These are phyloP conservation scores for Mustela erminea DNA, from an alignment of 2,797 vertebrate species.

Conservation along the genomic window DNA sequence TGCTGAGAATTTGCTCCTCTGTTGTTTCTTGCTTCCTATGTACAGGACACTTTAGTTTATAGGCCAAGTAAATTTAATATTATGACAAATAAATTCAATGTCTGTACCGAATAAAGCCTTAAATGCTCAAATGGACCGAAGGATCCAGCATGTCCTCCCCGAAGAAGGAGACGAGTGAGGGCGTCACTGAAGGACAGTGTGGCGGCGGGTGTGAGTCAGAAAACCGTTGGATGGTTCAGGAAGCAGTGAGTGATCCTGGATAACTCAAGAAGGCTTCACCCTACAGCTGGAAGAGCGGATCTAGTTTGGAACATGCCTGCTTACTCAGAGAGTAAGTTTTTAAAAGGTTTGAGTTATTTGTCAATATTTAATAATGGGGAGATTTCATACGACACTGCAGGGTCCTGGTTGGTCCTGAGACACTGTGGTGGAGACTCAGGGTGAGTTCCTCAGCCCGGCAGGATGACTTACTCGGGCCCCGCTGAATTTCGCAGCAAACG, in stretches of 20 bases:
- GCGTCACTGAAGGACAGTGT: not conserved
- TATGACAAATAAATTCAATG: not conserved
- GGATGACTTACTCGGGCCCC: not conserved
- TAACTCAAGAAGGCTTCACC: not conserved
- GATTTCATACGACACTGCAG: not conserved
- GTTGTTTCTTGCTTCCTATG: not conserved
- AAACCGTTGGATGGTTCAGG: not conserved
- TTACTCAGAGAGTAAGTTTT: not conserved
- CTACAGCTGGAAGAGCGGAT: not conserved
- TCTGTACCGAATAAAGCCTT: not conserved
- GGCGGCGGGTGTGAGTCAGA: not conserved
- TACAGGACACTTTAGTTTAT: not conserved
- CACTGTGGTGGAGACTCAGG: not conserved
- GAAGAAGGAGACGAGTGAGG: not conserved
- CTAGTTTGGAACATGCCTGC: not conserved
- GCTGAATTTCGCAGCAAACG: conserved; percentile 25
- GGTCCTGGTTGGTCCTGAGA: not conserved
- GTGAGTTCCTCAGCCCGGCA: not conserved
- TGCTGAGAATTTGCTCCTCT: not conserved
- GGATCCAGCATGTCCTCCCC: not conserved
- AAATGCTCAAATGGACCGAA: not conserved
- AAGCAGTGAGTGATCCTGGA: not conserved
- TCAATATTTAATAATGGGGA: conserved; percentile 40
- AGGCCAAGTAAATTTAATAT: not conserved
- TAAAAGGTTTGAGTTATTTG: conserved; percentile 5